Evolutionary conservation across 2,113 vertebrate species (phyloP).

Genomic region (Pteropus alecto): DNA sequence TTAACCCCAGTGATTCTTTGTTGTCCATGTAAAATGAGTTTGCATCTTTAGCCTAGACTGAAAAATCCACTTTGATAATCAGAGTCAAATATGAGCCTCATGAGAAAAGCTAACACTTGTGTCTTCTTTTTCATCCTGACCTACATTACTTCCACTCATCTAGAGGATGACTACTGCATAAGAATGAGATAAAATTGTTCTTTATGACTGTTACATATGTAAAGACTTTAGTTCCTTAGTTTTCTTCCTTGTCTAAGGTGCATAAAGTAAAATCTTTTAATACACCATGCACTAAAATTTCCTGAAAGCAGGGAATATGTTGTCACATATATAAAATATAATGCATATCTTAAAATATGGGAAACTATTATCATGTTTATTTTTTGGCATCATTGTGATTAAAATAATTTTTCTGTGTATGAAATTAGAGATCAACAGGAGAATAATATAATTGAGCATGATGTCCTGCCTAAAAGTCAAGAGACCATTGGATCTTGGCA

Average conservation of each 20-base stretch:
- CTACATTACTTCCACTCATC: background rate
- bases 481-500: background rate
- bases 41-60: background rate
- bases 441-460: background rate
- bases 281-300: background rate
- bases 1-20: background rate
- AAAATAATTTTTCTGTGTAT: background rate
- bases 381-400: background rate
- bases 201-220: background rate
- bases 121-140: background rate
- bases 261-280: background rate
- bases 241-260: background rate
- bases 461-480: background rate
- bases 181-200: background rate
- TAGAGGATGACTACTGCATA: background rate
- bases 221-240: background rate
- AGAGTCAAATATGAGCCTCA: background rate
- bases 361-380: background rate
- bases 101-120: background rate
- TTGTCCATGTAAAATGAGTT: background rate
- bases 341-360: background rate
- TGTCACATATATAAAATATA: background rate
- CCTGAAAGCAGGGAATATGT: background rate
- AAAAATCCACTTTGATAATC: background rate
- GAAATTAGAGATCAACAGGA: background rate